phyloP scores from a whole-genome alignment of 2,888 invertebrate genomes.

The Papilio demoleus region DNA sequence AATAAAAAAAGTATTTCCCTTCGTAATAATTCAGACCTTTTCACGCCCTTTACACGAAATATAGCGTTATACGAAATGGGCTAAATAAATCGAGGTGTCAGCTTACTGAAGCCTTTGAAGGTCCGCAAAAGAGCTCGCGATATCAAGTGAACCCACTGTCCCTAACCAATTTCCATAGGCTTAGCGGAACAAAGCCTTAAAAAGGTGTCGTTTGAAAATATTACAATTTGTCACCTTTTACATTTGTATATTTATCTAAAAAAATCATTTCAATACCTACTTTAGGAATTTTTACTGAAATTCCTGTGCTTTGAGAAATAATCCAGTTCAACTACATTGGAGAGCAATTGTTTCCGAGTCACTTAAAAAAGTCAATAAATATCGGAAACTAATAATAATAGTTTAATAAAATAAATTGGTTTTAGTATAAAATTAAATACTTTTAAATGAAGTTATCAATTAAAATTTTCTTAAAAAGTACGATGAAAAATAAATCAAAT shows the following conservation, averaged over 20 bases:
- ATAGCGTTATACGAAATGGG: slow-evolving; percentile 46
- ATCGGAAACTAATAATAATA: no score
- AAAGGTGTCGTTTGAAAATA: slow-evolving; percentile 18
- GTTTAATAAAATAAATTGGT: no score
- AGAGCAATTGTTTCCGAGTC: no score
- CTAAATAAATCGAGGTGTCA: slow-evolving; percentile 57
- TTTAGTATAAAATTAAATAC: no score
- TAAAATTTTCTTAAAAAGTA: no score
- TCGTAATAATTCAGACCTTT: slow-evolving; percentile 17
- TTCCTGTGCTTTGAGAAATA: no score
- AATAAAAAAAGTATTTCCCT: neutral
- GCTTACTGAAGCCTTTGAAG: slow-evolving; percentile 61
- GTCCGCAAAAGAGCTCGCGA: slow-evolving; percentile 42
- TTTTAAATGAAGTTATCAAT: no score
- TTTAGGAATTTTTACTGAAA: neutral
- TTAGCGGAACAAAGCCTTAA: slow-evolving; percentile 10
- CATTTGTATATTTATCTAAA: neutral
- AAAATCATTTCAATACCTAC: neutral
- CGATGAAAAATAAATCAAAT: no score
- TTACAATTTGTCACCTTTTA: neutral
- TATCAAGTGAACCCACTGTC: slow-evolving; percentile 35
- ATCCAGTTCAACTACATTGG: no score
- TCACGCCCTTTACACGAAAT: slow-evolving; percentile 18
- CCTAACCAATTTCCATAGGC: slow-evolving; percentile 31
- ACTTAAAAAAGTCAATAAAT: no score